phyloP scores from a whole-genome alignment of 2,888 invertebrate species.

The Epistrophe grossulariae region DNA sequence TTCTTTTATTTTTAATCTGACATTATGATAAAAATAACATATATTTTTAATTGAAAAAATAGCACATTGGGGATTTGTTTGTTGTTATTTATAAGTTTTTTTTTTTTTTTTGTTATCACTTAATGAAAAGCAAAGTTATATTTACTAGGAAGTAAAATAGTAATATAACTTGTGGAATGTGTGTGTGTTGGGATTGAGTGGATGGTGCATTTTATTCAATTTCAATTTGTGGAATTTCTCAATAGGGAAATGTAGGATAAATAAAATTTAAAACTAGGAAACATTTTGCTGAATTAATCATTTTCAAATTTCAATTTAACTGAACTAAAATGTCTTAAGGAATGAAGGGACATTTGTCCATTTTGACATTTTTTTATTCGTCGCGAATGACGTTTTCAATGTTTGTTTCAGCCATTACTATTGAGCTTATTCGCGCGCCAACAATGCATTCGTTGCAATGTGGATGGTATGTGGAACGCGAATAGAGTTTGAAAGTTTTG shows the following conservation, averaged over 20 bases:
- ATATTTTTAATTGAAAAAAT: constrained; percentile 46
- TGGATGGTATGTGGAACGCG: too few relatives aligned
- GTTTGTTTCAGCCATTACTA: too few relatives aligned
- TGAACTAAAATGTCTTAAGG: too few relatives aligned
- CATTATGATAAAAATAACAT: constrained; percentile 9
- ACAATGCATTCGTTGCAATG: too few relatives aligned
- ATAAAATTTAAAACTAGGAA: not conserved
- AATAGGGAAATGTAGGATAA: not conserved
- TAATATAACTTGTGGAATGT: not conserved
- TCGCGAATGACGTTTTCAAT: too few relatives aligned
- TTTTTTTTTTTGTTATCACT: not conserved
- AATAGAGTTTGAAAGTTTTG: too few relatives aligned
- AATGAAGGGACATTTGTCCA: too few relatives aligned
- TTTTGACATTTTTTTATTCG: too few relatives aligned
- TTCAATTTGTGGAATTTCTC: not conserved
- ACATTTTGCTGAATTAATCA: not conserved
- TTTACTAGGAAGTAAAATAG: not conserved
- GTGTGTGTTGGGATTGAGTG: not conserved
- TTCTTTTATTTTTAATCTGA: not conserved
- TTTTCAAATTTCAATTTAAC: too few relatives aligned
- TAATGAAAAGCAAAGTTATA: not conserved
- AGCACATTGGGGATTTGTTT: constrained; percentile 20
- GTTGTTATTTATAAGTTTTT: constrained; percentile 14
- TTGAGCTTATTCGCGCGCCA: too few relatives aligned
- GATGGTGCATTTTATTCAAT: not conserved